Evolutionary conservation across 2,888 invertebrate species (phyloP), one percentile per base, ranked within the genome.

Genomic region (Prosopocoilus inquinatus): DNA sequence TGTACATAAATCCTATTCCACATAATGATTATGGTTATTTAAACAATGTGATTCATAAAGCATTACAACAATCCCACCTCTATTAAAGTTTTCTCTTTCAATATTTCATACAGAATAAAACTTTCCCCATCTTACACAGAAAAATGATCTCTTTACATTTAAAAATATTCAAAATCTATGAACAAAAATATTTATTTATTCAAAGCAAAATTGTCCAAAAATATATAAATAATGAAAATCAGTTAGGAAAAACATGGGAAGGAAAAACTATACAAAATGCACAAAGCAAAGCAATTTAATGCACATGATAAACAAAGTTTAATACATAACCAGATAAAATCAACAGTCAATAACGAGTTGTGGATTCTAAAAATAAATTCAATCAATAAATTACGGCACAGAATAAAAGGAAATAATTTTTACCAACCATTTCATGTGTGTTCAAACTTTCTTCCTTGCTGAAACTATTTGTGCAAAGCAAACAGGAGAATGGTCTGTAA

Each of bases 401-500:
- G 1, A 1, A 28, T 20, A 38, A 32, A 47, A 9, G 44, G 50
- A 55, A n/a, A n/a, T n/a, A n/a, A n/a, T 28, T 28, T 28, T 3
- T 28, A 28, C 20, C 4, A 28, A 76, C 68, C 85, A 78, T 70
- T 79, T 79, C 47, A 85, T 77, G 68, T 87, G 86, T 0, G 82
- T 82, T 80, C 7, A 87, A 73, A 68, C 84, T 83, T 32, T 83
- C 82, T 63, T 81, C 81, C 58, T 81, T 80, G n/a, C 81, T 79
- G 67, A 85, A 86, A 8, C 79, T 78, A 62, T 80, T 80, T n/a
- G 79, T 76, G 69, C 87, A 87, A 59, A 81, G 77, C 1, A 79
- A 75, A 69, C 87, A 87, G 2, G 74, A 71, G 67, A 79, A 80
- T 0, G 84, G 83, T 43, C 82, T 77, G 56, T 81, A 78, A 3